Evolutionary conservation across 2,888 invertebrate species (phyloP).

Genomic region (Stenoptilia bipunctidactyla): DNA sequence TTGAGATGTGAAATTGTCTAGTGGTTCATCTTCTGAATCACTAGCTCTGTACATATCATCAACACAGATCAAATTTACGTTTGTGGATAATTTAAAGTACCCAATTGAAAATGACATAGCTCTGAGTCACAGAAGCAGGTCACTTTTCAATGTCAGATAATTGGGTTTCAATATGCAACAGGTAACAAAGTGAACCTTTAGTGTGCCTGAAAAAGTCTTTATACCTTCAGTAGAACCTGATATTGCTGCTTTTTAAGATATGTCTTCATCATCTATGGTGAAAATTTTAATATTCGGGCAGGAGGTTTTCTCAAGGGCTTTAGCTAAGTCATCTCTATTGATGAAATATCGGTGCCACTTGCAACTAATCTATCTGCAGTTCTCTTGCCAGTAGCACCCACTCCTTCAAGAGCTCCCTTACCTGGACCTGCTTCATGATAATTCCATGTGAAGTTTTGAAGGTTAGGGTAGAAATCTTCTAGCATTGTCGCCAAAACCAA

Average conservation of each 20-base stretch:
- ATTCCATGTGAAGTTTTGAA: conserved; percentile 11
- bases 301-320: conserved; percentile 5
- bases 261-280: conserved; percentile 8
- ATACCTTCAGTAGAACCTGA: not conserved
- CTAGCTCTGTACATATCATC: conserved; percentile 10
- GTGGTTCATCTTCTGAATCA: conserved; percentile 11
- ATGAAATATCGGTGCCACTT: conserved; percentile 11
- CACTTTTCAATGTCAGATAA: conserved; percentile 10
- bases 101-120: conserved; percentile 7
- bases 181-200: conserved; percentile 11
- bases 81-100: conserved; percentile 8
- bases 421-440: conserved; percentile 11
- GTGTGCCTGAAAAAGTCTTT: conserved; percentile 8
- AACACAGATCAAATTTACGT: too few relatives aligned
- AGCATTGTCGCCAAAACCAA: conserved; percentile 6
- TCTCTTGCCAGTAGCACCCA: conserved; percentile 11
- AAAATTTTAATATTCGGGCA: conserved; percentile 9
- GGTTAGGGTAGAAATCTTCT: conserved; percentile 4
- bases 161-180: conserved; percentile 7
- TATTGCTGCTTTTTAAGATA: conserved; percentile 9
- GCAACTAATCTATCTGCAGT: conserved; percentile 10
- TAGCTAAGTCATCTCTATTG: conserved; percentile 8
- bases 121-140: conserved; percentile 12
- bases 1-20: conserved; percentile 10
- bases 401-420: conserved; percentile 13